Base-by-base conservation (phyloP, 2,888 invertebrate genomes). In the Nesidiocoris tenuis region DNA sequence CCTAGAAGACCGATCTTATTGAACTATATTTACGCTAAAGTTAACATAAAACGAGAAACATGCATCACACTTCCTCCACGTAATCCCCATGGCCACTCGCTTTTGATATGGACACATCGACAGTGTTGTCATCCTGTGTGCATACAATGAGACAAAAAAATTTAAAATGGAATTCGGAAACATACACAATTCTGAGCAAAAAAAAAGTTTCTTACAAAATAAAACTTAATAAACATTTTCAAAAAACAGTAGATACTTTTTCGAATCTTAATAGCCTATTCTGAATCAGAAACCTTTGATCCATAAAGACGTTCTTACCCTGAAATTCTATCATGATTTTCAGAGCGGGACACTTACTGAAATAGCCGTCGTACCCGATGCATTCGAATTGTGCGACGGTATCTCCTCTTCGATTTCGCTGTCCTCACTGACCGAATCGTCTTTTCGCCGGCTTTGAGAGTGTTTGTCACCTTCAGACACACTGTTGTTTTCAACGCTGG, bases 31-130 rank as follows among this genome's bases (percentile, higher is more conserved):
- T 39, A 39, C 39, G n/a, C n/a, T n/a, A n/a, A n/a, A n/a, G n/a
- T n/a, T n/a, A n/a, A n/a, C n/a, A n/a, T n/a, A n/a, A n/a, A n/a
- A n/a, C n/a, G 12, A 39, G 5, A 7, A 39, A 39, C 39, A 39
- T 3, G 12, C 39, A 18, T 71, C 71, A 71, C 23, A 78, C 61
- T 67, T 78, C 77, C 70, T 80, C 80, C 19, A 78, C 23, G 24
- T 80, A 77, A 72, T 80, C 80, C 17, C 79, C 79, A 74, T 79
- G 74, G 54, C 79, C 78, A 64, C 79, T 79, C 12, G 24, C 77
- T 78, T 78, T 79, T n/a, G 79, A 79, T 61, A 79, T 67, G 9
- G 79, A 76, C 19, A 78, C 54, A 61, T 79, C 79, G 17, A 74
- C 75, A 19, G 79, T 79, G 68, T 71, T 75, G 61, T 79, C 79